Percentiles rank a stretch among this genome's conserved stretches.
These are phyloP conservation scores for Lysandra bellargus DNA, from an alignment of 2,888 invertebrate genomes.

Conservation along the genomic window DNA sequence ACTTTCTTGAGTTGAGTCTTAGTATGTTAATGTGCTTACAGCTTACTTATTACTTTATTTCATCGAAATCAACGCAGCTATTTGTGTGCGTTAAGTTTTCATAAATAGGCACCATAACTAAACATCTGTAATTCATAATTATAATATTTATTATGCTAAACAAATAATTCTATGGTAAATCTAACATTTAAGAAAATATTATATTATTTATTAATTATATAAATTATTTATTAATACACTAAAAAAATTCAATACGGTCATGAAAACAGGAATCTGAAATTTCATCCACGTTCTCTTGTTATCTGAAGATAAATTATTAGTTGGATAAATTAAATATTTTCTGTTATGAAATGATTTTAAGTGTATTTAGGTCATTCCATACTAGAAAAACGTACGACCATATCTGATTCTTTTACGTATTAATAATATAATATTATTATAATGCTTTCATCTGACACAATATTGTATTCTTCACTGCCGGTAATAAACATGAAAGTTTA, in stretches of 20 bases:
- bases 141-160: no score
- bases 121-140: no score
- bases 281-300: background rate
- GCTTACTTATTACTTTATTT: no score
- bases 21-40: no score
- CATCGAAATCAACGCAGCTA: no score
- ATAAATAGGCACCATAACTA: no score
- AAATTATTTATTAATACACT: background rate
- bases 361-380: background rate
- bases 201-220: background rate
- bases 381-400: background rate
- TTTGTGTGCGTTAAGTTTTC: no score
- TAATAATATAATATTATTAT: background rate
- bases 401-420: background rate
- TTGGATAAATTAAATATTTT: background rate
- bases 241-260: background rate
- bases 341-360: background rate
- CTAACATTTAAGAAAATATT: background rate
- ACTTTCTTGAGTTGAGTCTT: no score
- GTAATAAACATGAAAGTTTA: no score
- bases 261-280: background rate
- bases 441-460: no score
- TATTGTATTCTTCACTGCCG: no score
- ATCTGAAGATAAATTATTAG: background rate
- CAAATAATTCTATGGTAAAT: no score